Evolutionary conservation across 1,140 invertebrate species (phyloP).

Genomic region (Zaprionus nigranus): DNA sequence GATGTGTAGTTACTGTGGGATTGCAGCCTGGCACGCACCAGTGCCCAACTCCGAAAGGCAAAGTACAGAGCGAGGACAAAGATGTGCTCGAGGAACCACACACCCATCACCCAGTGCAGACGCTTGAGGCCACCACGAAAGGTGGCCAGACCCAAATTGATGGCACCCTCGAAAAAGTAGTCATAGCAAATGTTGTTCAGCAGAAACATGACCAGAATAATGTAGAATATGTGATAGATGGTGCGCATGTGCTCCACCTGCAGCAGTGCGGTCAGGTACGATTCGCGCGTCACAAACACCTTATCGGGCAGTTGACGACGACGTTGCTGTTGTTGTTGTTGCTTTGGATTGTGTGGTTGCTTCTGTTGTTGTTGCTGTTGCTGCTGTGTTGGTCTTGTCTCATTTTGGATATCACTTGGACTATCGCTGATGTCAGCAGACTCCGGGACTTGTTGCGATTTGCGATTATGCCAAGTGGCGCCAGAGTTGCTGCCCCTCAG

Average conservation of each 20-base stretch:
- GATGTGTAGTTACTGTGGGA: slow-evolving; percentile 53
- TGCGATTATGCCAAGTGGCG: slow-evolving; percentile 74
- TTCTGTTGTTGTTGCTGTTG: slow-evolving; percentile 14
- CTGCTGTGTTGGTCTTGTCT: slow-evolving; percentile 21
- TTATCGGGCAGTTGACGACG: slow-evolving; percentile 86
- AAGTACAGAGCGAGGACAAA: slow-evolving; percentile 85
- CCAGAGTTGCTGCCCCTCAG: slow-evolving; percentile 11
- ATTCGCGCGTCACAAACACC: slow-evolving; percentile 89
- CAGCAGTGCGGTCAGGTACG: slow-evolving; percentile 91
- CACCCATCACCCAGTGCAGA: slow-evolving; percentile 83
- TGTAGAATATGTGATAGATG: slow-evolving; percentile 94
- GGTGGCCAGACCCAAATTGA: slow-evolving; percentile 85
- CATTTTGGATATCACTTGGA: slow-evolving; percentile 53
- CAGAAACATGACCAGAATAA: slow-evolving; percentile 90
- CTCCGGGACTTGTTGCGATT: slow-evolving; percentile 2
- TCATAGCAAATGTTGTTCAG: slow-evolving; percentile 90
- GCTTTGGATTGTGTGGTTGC: slow-evolving; percentile 2
- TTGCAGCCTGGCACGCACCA: slow-evolving; percentile 63
- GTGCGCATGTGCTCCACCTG: slow-evolving; percentile 92
- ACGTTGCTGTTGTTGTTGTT: slow-evolving; percentile 14
- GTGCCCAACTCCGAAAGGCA: slow-evolving; percentile 84
- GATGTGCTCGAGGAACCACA: slow-evolving; percentile 85
- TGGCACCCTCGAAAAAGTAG: slow-evolving; percentile 88
- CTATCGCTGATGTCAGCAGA: slow-evolving; percentile 44
- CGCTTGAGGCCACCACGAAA: slow-evolving; percentile 85